Conservation (phyloP, 2,113 vertebrate genomes). For the Rhinogobius similis region DNA sequence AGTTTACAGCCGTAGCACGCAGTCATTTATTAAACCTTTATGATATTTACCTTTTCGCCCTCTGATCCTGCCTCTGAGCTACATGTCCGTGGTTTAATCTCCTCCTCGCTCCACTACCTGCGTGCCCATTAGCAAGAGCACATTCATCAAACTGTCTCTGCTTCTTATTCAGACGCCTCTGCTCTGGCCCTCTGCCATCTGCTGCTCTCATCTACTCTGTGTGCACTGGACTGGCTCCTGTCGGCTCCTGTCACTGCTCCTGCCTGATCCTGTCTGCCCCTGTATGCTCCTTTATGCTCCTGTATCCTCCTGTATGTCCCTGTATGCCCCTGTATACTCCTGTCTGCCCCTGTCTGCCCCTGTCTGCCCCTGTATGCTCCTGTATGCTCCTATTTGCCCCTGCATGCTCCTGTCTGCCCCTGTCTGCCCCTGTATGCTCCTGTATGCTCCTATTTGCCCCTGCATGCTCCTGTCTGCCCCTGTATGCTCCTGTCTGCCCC, state of each 20-base stretch:
- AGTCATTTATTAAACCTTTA: not conserved
- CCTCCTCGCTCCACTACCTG: constrained; percentile 9
- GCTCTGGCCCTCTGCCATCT: constrained; percentile 6
- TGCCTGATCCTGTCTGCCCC: not conserved
- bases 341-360: not conserved
- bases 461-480: not conserved
- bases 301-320: not conserved
- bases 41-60: constrained; percentile 2
- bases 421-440: not conserved
- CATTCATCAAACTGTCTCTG: constrained; percentile 54
- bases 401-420: not conserved
- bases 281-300: not conserved
- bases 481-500: not conserved
- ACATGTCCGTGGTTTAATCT: constrained; percentile 18
- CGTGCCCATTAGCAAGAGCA: constrained; percentile 25
- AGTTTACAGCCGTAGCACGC: not conserved
- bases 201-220: constrained; percentile 11
- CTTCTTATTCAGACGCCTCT: constrained; percentile 24
- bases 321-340: not conserved
- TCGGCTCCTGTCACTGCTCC: not conserved
- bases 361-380: not conserved
- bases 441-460: not conserved
- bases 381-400: not conserved
- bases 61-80: not conserved
- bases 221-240: constrained; percentile 1